Base-by-base conservation (phyloP, 1,140 invertebrate species). In the Drosophila subpulchrella region DNA sequence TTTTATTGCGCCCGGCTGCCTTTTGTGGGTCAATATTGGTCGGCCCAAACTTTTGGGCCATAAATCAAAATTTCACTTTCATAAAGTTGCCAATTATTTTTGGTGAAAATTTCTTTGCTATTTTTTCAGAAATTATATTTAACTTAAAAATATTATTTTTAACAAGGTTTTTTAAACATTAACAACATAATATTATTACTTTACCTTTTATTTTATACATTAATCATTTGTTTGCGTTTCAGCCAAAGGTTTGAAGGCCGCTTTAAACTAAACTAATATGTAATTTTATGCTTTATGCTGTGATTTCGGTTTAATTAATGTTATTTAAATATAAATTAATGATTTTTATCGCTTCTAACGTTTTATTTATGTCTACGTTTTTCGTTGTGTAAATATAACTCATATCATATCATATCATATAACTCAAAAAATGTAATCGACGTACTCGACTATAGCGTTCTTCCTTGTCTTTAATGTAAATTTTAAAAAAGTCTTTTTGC, bases 71-170 rank as follows among this genome's bases (percentile, higher is more conserved):
- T 88, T 88, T 88, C 84, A 89, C 84, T 88, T 88, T 73, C 63
- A 73, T 76, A 76, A 76, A 38, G 58, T 46, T 59, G 41, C 42
- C 30, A 53, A 44, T 58, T 50, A 54, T 44, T 63, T 50, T 63
- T 27, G n/a, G 27, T 42, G 34, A 15, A 38, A 38, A 38, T 47
- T 70, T 67, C 32, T 30, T 76, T 68, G 24, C 56, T n/a, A 61
- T 61, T 77, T 65, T 75, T 63, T 88, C n/a, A n/a, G n/a, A n/a
- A n/a, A n/a, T 89, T 66, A 73, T 78, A 66, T 89, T 89, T 83
- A 81, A 88, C 80, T 88, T 89, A 75, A 77, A 89, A 89, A 89
- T 89, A 90, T 86, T 89, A 76, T 89, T 89, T 90, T 89, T 89
- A 89, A 89, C 84, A 89, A 89, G 73, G 72, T 88, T 89, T 89